Base-by-base conservation (phyloP, 2,797 vertebrate species). In the Tamandua tetradactyla region DNA sequence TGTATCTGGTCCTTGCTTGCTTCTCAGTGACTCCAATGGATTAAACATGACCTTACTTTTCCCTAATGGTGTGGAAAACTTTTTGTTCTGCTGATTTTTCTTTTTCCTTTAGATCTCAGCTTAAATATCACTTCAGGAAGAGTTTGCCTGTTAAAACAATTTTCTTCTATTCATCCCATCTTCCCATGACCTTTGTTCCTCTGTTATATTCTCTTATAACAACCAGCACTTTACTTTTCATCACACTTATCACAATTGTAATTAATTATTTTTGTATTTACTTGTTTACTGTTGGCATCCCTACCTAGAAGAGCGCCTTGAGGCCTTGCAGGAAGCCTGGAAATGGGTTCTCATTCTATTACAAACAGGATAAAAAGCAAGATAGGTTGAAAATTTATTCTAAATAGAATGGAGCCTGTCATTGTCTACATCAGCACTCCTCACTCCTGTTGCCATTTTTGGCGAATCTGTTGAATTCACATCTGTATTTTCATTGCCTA, bases 21-120 rank as follows among this genome's bases (percentile, higher is more conserved):
- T 44, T 84, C 37, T 59, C 7, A 72, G 79, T 83, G 69, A 15
- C 47, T 83, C 15, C 72, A 23, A 66, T 69, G 47, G 18, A 30
- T 79, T 88, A 83, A 83, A 12, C 4, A 59, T 69, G 71, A 3
- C n/a, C 32, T 87, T 72, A 32, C 76, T 9, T 72, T 95, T 87
- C 27, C 10, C 37, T 88, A 47, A 5, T 62, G 49, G 18, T 69
- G 18, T 59, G 57, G 57, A 85, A 89, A 66, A 57, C 74, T 61
- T 87, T 87, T 72, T 91, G 57, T 59, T 78, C 84, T 47, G 18
- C 40, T 91, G n/a, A 94, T n/a, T n/a, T n/a, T n/a, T n/a, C n/a
- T n/a, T n/a, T n/a, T n/a, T n/a, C n/a, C n/a, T n/a, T n/a, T n/a
- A 68, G 37, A 18, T 78, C 9, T 78, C 59, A 82, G 20, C 42